Conservation (phyloP, 2,797 vertebrate genomes). For the Paedocypris micromegethes region DNA sequence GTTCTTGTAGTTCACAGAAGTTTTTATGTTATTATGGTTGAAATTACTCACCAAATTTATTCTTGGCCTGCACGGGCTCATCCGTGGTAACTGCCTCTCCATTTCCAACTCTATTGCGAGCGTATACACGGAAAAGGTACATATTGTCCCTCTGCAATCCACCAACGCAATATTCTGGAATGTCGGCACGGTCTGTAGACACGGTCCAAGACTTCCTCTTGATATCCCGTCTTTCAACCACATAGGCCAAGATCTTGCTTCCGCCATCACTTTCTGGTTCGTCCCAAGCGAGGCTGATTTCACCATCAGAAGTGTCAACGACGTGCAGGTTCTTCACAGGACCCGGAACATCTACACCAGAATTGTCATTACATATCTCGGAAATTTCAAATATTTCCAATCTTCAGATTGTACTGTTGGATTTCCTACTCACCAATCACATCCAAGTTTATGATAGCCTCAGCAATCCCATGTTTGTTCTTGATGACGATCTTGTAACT, state of each 20-base stretch:
- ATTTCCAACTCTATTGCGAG: constrained; percentile 89
- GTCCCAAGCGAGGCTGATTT: constrained; percentile 94
- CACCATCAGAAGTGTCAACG: constrained; percentile 89
- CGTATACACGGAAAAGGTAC: constrained; percentile 95
- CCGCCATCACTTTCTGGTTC: constrained; percentile 94
- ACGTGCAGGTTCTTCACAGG: constrained; percentile 89
- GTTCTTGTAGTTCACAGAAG: too few species aligned
- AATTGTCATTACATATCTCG: constrained; percentile 1
- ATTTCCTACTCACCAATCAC: constrained; percentile 82
- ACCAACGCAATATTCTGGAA: constrained; percentile 88
- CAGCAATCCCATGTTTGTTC: constrained; percentile 92
- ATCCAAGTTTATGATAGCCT: constrained; percentile 87
- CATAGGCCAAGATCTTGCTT: constrained; percentile 90
- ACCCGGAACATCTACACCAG: constrained; percentile 83
- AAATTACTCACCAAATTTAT: constrained; percentile 83
- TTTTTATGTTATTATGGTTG: neutral
- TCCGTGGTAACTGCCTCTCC: constrained; percentile 84
- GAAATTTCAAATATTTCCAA: neutral
- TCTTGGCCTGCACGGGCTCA: constrained; percentile 89
- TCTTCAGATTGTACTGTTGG: neutral
- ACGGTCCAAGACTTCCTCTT: constrained; percentile 93
- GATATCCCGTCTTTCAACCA: constrained; percentile 88
- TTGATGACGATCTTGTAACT: constrained; percentile 84
- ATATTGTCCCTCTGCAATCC: constrained; percentile 85
- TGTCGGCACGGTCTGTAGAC: constrained; percentile 85